A percentile compares a stretch with the other conserved stretches of the same genome.
phyloP scores from a whole-genome alignment of 2,113 vertebrate species.

The Limnothrissa miodon region DNA sequence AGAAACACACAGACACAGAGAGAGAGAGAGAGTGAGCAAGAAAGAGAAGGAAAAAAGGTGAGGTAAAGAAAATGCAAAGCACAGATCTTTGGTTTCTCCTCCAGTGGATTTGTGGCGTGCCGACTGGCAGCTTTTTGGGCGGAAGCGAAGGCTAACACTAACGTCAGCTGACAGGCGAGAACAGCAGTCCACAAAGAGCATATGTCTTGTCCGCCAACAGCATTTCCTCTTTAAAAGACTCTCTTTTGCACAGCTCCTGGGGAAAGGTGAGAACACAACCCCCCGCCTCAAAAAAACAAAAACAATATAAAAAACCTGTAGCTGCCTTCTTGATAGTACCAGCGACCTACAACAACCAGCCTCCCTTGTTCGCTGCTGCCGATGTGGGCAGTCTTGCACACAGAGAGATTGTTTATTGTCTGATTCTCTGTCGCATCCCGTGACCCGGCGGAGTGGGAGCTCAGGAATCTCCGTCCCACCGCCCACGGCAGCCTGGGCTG shows the following conservation, averaged over 20 bases:
- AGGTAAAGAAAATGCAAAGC: neutral
- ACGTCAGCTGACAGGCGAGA: neutral
- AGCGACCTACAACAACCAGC: neutral
- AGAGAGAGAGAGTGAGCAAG: neutral
- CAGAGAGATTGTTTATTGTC: neutral
- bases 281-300: too few species aligned
- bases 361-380: neutral
- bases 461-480: neutral
- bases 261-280: neutral
- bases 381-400: neutral
- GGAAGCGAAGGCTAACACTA: neutral
- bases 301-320: neutral
- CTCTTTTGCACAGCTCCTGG: neutral
- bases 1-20: too few species aligned
- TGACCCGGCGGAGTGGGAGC: neutral
- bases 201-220: neutral
- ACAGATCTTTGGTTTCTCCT: neutral
- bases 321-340: neutral
- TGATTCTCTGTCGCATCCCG: neutral
- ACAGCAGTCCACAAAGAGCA: neutral
- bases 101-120: neutral
- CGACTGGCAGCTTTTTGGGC: neutral
- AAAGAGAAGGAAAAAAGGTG: neutral
- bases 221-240: neutral
- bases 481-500: neutral